Evolutionary conservation across 2,888 invertebrate genomes (phyloP).

Genomic region (Dichetophora obliterata): DNA sequence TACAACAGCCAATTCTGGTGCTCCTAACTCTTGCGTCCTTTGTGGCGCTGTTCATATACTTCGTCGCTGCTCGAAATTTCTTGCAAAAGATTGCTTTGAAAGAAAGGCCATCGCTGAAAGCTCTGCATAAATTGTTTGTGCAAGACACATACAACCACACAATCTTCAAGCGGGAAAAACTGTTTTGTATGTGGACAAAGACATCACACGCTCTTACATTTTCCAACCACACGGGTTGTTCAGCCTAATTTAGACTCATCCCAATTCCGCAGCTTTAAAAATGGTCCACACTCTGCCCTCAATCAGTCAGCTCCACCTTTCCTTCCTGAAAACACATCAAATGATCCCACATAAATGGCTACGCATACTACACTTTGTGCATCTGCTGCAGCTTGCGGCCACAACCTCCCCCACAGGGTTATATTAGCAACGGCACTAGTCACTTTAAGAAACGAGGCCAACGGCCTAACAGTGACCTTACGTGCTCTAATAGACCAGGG

Average conservation of each 20-base stretch:
- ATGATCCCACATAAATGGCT: background rate
- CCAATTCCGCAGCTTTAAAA: too few relatives aligned
- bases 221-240: too few relatives aligned
- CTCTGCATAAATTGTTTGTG: slow-evolving; percentile 2
- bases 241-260: background rate
- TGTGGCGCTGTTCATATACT: slow-evolving; percentile 33
- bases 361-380: too few relatives aligned
- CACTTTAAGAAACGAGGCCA: too few relatives aligned
- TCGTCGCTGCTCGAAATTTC: slow-evolving; percentile 19
- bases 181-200: too few relatives aligned
- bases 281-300: too few relatives aligned
- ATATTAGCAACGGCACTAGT: too few relatives aligned
- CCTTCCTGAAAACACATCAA: background rate
- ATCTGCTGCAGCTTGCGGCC: too few relatives aligned
- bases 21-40: background rate
- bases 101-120: background rate
- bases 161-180: too few relatives aligned
- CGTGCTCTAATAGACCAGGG: too few relatives aligned
- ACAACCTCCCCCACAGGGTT: too few relatives aligned
- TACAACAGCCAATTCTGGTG: background rate
- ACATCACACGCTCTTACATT: background rate
- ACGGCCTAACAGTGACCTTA: too few relatives aligned
- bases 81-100: background rate
- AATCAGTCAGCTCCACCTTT: background rate
- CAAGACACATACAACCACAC: background rate